These are phyloP conservation scores for Heterodera carotae DNA, from an alignment of 1,140 invertebrate genomes.

Conservation along the genomic window DNA sequence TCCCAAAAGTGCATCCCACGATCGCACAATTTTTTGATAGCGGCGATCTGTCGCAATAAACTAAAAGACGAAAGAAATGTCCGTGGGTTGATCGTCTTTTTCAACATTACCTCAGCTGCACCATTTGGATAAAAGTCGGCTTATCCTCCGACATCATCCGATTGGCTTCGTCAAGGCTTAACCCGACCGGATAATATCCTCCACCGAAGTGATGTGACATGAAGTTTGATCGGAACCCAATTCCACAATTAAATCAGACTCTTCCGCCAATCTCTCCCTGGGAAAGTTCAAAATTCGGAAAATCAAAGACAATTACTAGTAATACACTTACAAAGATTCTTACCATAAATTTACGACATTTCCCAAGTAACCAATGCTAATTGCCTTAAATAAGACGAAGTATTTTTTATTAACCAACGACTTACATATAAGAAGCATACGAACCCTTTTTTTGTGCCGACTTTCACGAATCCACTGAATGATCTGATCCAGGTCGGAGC, in stretches of 20 bases:
- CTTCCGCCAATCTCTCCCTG: slow-evolving; percentile 70
- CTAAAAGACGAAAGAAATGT: slow-evolving; percentile 60
- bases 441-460: slow-evolving; percentile 54
- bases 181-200: slow-evolving; percentile 73
- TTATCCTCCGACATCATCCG: slow-evolving; percentile 70
- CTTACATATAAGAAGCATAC: not conserved
- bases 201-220: slow-evolving; percentile 73
- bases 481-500: slow-evolving; percentile 69
- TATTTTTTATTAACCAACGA: not conserved
- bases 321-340: not conserved
- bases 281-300: not conserved
- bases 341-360: slow-evolving; percentile 73
- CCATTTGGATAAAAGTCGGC: slow-evolving; percentile 69
- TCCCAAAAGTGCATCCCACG: slow-evolving; percentile 75
- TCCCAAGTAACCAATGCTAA: slow-evolving; percentile 74
- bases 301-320: too few relatives aligned
- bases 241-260: slow-evolving; percentile 72
- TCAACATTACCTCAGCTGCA: slow-evolving; percentile 71
- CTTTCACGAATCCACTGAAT: slow-evolving; percentile 68
- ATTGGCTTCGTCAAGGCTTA: slow-evolving; percentile 68
- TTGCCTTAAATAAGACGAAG: slow-evolving; percentile 46
- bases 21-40: slow-evolving; percentile 71
- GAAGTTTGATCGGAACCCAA: slow-evolving; percentile 76
- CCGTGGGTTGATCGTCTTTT: not conserved
- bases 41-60: slow-evolving; percentile 71